Base-by-base conservation (phyloP, 2,113 vertebrate genomes). In the Corydoras sp. region DNA sequence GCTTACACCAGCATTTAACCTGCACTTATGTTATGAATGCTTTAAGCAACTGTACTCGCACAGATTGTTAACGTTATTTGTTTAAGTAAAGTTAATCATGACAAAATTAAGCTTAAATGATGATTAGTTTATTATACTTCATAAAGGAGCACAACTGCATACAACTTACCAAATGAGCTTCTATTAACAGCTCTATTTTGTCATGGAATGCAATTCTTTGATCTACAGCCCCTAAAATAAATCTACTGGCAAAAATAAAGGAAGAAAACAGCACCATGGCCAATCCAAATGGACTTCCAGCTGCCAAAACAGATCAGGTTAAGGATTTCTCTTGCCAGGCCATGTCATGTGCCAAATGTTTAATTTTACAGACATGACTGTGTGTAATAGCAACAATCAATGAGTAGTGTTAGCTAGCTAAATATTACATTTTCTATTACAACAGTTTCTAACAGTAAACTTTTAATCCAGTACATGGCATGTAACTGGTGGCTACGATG, bases 271-370 rank as follows among this genome's bases (percentile, higher is more conserved):
- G 71, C 73, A 30, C 55, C 53, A 18, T 66, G 69, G 83, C 82
- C 83, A 85, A 79, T 84, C 69, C 77, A 81, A 85, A 82, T 65
- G 72, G 72, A 70, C 9, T 31, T 65, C 72, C 76, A 77, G 77
- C 78, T 78, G 81, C 71, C 62, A 69, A 80, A 79, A 76, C 68
- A 77, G 72, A 80, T 73, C 76, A 68, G 58, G 58, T 62, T 73
- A 58, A 58, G 64, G 61, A 79, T 56, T 53, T 65, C 56, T 43
- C 50, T 60, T 68, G 74, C 51, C 71, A 75, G 58, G 63, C 32
- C 64, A 50, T 15, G 7, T 43, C 49, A 70, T 35, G 48, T 58
- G 73, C 73, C 76, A 78, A 76, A 76, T 77, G 9, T 75, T 56
- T 70, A 73, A 77, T 69, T 60, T 68, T 49, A 65, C 58, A 74